Percentiles rank a stretch among this genome's conserved stretches.
Conservation (phyloP, 2,113 vertebrate genomes). For the Alexandromys fortis region DNA sequence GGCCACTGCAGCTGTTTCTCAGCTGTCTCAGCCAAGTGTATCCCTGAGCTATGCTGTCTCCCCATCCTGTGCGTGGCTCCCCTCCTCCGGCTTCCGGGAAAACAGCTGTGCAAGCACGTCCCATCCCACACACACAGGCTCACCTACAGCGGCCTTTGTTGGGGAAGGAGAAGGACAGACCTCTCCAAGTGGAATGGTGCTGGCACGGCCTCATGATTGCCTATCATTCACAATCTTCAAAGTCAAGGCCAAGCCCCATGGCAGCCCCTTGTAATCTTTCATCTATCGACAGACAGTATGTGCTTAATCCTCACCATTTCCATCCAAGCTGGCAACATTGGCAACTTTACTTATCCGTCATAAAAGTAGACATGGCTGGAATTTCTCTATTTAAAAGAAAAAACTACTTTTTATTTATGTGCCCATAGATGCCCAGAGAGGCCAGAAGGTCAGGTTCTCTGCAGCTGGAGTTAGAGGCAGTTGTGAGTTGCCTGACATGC, state of each 20-base stretch:
- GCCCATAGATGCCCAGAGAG: neutral
- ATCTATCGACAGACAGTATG: fast-evolving
- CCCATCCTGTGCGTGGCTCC: neutral
- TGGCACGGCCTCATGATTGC: neutral
- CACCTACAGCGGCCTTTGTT: neutral
- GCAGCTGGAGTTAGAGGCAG: neutral
- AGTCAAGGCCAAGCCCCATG: neutral
- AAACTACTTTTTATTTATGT: neutral
- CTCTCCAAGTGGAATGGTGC: neutral
- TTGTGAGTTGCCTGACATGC: neutral
- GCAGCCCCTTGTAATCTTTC: neutral
- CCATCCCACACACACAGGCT: neutral
- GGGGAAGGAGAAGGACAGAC: neutral
- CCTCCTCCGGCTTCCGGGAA: slow-evolving; percentile 69
- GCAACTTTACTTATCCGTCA: neutral
- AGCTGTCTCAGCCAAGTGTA: slow-evolving; percentile 72
- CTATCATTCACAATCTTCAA: neutral
- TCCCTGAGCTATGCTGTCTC: slow-evolving; percentile 16
- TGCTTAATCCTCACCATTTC: neutral
- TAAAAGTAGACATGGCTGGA: neutral
- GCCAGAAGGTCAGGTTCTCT: neutral
- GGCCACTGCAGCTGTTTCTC: slow-evolving; percentile 71
- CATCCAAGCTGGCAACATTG: neutral
- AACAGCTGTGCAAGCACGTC: slow-evolving; percentile 56
- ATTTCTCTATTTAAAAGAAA: neutral